Evolutionary conservation across 2,113 vertebrate species (phyloP).

Genomic region (Tupaia chinensis): DNA sequence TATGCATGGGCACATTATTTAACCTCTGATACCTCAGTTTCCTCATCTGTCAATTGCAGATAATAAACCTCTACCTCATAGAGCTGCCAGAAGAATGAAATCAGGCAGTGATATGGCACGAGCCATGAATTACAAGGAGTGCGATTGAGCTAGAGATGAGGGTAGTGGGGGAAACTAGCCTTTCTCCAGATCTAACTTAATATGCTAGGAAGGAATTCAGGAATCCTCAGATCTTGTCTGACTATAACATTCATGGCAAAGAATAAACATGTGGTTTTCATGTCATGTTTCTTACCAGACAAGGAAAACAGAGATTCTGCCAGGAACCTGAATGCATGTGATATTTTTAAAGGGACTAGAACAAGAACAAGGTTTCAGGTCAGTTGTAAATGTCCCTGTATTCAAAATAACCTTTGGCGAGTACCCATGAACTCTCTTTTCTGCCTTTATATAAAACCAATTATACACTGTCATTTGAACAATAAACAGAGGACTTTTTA

Average conservation of each 20-base stretch:
- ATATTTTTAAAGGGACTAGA: slow-evolving; percentile 11
- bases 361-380: slow-evolving; percentile 19
- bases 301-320: slow-evolving; percentile 24
- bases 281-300: slow-evolving; percentile 14
- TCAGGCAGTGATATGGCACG: background rate
- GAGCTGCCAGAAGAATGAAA: background rate
- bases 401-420: background rate
- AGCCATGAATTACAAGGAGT: too few species aligned
- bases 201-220: background rate
- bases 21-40: background rate
- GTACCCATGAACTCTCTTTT: background rate
- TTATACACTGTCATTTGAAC: background rate
- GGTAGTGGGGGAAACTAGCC: background rate
- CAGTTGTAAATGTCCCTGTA: background rate
- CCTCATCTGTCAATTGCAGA: background rate
- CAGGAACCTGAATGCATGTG: background rate
- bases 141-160: background rate
- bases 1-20: background rate
- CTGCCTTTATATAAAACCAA: background rate
- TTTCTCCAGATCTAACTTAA: background rate
- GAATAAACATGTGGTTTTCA: slow-evolving; percentile 2
- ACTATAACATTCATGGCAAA: background rate
- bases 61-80: background rate
- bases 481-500: background rate
- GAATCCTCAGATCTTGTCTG: background rate